Evolutionary conservation across 2,888 invertebrate genomes (phyloP).

Genomic region (Elmis aenea): DNA sequence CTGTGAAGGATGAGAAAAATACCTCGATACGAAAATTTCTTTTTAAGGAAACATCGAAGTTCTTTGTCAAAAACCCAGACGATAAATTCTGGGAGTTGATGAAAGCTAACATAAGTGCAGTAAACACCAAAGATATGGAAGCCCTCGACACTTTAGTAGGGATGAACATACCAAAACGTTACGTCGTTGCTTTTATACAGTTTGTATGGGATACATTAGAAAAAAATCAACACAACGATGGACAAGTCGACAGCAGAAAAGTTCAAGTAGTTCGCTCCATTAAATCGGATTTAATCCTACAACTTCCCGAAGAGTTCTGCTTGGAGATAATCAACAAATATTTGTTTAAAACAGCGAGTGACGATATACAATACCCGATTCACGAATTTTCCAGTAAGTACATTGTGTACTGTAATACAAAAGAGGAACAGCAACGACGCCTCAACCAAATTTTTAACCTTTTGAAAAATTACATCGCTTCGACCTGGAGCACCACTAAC

Average conservation of each 20-base stretch:
- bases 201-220: no score
- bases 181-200: no score
- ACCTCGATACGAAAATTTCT: conserved; percentile 5
- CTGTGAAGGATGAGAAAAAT: conserved; percentile 9
- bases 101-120: conserved; percentile 2
- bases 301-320: conserved; percentile 7
- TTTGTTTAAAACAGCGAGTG: neutral
- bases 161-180: conserved; percentile 5
- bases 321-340: conserved; percentile 3
- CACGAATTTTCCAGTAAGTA: conserved; percentile 10
- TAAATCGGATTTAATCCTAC: no score
- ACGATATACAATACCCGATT: conserved; percentile 2
- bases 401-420: conserved; percentile 8
- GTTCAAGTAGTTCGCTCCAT: no score
- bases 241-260: no score
- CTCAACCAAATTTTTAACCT: conserved; percentile 4
- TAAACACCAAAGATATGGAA: conserved; percentile 7
- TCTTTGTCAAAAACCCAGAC: conserved; percentile 10
- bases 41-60: conserved; percentile 7
- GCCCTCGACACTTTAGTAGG: conserved; percentile 5
- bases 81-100: conserved; percentile 8
- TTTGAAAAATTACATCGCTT: conserved; percentile 4
- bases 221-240: no score
- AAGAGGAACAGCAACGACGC: conserved; percentile 2
- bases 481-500: neutral